Conservation (phyloP, 2,113 vertebrate species). For the Synodontis membranacea region DNA sequence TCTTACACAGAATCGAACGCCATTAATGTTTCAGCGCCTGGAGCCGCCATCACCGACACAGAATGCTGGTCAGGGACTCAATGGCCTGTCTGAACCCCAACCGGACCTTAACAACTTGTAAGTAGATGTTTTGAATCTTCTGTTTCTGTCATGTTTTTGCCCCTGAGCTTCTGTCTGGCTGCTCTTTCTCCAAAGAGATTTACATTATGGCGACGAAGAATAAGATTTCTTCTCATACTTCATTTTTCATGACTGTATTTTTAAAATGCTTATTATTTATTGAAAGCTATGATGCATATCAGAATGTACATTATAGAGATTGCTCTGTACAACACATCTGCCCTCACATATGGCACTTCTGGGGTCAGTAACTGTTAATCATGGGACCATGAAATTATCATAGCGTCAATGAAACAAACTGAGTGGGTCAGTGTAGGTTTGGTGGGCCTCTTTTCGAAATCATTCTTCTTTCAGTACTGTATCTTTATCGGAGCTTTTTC, state of each 20-base stretch:
- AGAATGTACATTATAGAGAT: background rate
- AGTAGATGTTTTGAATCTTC: slow-evolving; percentile 65
- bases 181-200: background rate
- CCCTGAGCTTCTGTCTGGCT: background rate
- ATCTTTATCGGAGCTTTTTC: background rate
- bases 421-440: background rate
- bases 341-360: background rate
- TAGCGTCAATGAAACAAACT: background rate
- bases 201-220: background rate
- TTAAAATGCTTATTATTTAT: background rate
- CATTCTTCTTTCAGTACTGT: background rate
- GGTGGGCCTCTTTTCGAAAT: background rate
- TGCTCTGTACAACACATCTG: background rate
- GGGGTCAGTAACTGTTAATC: background rate
- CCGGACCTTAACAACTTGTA: slow-evolving; percentile 77
- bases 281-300: background rate
- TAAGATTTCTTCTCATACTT: background rate
- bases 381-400: background rate
- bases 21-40: slow-evolving; percentile 97
- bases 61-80: slow-evolving; percentile 80
- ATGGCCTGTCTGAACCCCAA: slow-evolving; percentile 77
- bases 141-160: background rate
- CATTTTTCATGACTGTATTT: background rate
- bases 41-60: slow-evolving; percentile 86
- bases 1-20: slow-evolving; percentile 89